Evolutionary conservation across 2,888 invertebrate genomes (phyloP).

Genomic region (Polylopha cassiicola): DNA sequence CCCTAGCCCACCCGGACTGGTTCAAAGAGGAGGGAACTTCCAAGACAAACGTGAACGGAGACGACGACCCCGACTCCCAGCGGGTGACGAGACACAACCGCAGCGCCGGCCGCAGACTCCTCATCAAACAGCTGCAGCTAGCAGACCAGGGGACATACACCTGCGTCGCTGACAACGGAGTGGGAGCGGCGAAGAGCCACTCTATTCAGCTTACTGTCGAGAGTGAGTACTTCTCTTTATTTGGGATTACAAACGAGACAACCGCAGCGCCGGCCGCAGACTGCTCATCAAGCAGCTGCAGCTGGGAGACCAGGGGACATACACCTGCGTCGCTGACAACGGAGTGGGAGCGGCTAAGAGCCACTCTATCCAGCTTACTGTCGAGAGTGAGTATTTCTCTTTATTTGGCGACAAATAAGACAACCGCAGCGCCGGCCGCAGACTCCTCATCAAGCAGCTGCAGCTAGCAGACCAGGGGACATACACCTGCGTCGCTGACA

Average conservation of each 20-base stretch:
- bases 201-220: slow-evolving; percentile 49
- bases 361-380: too few relatives aligned
- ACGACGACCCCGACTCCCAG: slow-evolving; percentile 32
- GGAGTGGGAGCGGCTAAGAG: too few relatives aligned
- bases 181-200: slow-evolving; percentile 46
- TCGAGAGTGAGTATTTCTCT: too few relatives aligned
- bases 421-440: slow-evolving; percentile 56
- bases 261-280: too few relatives aligned
- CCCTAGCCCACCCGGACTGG: slow-evolving; percentile 54
- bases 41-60: slow-evolving; percentile 41
- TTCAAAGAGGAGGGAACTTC: slow-evolving; percentile 45
- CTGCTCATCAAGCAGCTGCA: too few relatives aligned
- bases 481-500: slow-evolving; percentile 53
- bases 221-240: slow-evolving; percentile 53
- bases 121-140: slow-evolving; percentile 47
- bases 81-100: slow-evolving; percentile 59
- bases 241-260: too few relatives aligned
- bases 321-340: too few relatives aligned
- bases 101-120: slow-evolving; percentile 53
- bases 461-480: slow-evolving; percentile 46
- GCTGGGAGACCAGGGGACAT: too few relatives aligned
- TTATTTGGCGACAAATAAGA: too few relatives aligned
- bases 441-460: slow-evolving; percentile 55
- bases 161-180: slow-evolving; percentile 50
- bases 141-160: slow-evolving; percentile 54